Evolutionary conservation across 2,113 vertebrate genomes (phyloP).

Genomic region (Rhinopomastus cyanomelas): DNA sequence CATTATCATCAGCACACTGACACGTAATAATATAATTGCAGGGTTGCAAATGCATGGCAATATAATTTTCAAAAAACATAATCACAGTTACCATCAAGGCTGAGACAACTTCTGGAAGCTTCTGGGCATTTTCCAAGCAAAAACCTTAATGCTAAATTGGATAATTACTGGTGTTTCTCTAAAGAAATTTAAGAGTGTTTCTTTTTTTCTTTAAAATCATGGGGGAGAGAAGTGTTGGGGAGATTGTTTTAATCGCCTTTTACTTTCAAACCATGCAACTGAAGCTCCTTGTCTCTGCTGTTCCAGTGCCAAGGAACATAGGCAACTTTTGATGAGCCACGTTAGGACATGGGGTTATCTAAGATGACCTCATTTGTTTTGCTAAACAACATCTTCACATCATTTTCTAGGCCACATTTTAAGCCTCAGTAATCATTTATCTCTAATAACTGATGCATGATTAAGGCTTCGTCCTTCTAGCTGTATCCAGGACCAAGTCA

Average conservation of each 20-base stretch:
- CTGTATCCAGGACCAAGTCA: not conserved
- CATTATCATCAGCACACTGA: not conserved
- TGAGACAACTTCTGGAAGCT: not conserved
- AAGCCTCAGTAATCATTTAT: not conserved
- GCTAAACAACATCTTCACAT: not conserved
- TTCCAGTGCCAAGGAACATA: not conserved
- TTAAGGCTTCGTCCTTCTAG: not conserved
- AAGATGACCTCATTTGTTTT: conserved; percentile 1
- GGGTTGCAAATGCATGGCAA: not conserved
- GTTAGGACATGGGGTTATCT: not conserved
- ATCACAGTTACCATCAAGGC: not conserved
- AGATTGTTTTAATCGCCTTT: not conserved
- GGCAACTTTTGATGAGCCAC: not conserved
- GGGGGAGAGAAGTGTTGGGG: fast-evolving
- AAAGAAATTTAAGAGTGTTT: not conserved
- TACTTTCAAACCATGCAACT: not conserved
- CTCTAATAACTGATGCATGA: not conserved
- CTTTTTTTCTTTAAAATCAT: not conserved
- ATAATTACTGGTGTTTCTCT: not conserved
- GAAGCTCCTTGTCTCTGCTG: not conserved
- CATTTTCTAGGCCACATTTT: conserved; percentile 18
- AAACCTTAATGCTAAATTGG: not conserved
- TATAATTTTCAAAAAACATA: not conserved
- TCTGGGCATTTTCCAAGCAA: not conserved
- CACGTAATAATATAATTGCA: too few relatives aligned